phyloP scores from a whole-genome alignment of 2,888 invertebrate genomes.

The Panopea generosa region DNA sequence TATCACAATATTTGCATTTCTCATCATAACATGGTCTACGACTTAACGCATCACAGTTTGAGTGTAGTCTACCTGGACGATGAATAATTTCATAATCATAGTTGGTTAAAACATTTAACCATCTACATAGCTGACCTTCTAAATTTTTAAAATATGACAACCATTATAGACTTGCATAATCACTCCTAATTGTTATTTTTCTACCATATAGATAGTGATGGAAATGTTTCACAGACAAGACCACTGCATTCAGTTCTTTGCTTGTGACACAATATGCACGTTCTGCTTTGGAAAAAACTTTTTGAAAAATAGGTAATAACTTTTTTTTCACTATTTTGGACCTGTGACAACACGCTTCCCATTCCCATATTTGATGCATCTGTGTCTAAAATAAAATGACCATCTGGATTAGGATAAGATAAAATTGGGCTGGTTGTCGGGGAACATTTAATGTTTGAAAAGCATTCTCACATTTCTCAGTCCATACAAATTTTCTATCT shows the following conservation, averaged over 20 bases:
- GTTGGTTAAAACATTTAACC: slow-evolving; percentile 2
- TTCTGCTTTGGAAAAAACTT: too few species aligned
- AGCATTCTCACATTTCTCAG: background rate
- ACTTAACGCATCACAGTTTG: slow-evolving; percentile 22
- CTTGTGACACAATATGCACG: too few species aligned
- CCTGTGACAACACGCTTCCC: slow-evolving; percentile 23
- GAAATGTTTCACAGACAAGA: too few species aligned
- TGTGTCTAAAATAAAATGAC: slow-evolving; percentile 23
- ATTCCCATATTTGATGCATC: slow-evolving; percentile 15
- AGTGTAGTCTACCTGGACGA: slow-evolving; percentile 4
- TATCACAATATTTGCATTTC: slow-evolving; percentile 13
- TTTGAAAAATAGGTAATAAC: slow-evolving; percentile 3
- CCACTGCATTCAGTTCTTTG: too few species aligned
- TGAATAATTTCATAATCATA: slow-evolving; percentile 15
- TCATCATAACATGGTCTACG: slow-evolving; percentile 12
- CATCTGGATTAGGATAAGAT: background rate
- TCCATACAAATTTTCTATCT: background rate
- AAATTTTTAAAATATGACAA: slow-evolving; percentile 9
- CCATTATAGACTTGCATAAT: slow-evolving; percentile 13
- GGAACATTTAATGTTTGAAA: background rate
- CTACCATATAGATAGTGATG: too few species aligned
- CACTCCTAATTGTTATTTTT: too few species aligned
- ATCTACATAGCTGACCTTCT: slow-evolving; percentile 15
- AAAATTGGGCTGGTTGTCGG: background rate
- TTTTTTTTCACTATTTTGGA: slow-evolving; percentile 9